A percentile compares a stretch with the other conserved stretches of the same genome.
Conservation (phyloP, 2,888 invertebrate species). For the Caprella mutica region DNA sequence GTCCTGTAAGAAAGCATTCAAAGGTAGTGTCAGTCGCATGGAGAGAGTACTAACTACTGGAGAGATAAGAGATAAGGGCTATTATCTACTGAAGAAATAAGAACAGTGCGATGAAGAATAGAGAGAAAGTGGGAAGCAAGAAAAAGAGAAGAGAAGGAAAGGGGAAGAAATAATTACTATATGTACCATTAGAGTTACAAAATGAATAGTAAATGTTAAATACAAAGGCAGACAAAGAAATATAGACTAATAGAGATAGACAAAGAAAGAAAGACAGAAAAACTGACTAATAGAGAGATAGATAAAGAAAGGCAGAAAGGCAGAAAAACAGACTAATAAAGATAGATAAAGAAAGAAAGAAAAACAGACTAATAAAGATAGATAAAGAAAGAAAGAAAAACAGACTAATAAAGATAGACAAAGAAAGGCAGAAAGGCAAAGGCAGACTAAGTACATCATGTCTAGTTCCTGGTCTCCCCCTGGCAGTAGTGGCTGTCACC, state of each 20-base stretch:
- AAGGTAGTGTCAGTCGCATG: too few species aligned
- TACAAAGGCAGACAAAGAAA: slow-evolving; percentile 2
- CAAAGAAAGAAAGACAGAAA: neutral
- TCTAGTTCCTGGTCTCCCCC: too few species aligned
- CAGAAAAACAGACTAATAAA: neutral
- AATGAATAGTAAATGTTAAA: neutral
- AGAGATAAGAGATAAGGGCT: too few species aligned
- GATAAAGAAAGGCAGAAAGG: neutral
- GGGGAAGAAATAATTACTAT: neutral
- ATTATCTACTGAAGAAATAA: too few species aligned
- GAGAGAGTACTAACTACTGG: too few species aligned
- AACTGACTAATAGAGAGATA: neutral
- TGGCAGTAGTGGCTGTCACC: neutral
- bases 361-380: neutral
- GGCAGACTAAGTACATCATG: neutral
- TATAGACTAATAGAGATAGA: neutral
- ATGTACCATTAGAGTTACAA: neutral
- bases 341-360: neutral
- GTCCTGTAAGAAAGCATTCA: too few species aligned
- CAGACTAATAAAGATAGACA: neutral
- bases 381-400: neutral
- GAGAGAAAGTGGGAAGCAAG: neutral
- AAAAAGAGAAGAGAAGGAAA: neutral
- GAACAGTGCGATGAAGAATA: neutral
- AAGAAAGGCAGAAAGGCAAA: neutral